Evolutionary conservation across 1,140 invertebrate genomes (phyloP), one percentile per base, ranked within the genome.

Genomic region (Ceratina calcarata): DNA sequence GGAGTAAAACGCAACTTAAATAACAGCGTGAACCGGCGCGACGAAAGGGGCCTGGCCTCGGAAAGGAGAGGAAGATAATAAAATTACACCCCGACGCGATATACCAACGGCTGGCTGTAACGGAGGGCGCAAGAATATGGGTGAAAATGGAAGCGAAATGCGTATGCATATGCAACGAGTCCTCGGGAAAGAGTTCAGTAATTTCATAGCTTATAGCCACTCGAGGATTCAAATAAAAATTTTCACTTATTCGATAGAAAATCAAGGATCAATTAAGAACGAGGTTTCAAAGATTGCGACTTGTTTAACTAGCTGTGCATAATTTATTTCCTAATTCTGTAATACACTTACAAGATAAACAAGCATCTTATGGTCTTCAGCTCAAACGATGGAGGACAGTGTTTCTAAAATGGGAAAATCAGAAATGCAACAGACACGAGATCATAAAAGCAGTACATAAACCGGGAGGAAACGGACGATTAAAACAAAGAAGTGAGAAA

Each of bases 1-100:
- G 70, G 72, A 86, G 82, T 89, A 82, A 90, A 89, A 85, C 86
- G 86, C 75, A 71, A 81, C 62, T 89, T 89, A 82, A 89, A 87
- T 88, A 87, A 89, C 80, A 85, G 67, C 83, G 68, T 57, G 81
- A 84, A 79, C 53, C 60, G 45, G 45, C 16, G 69, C 15, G 57
- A 22, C 57, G 51, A 68, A 51, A 61, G 61, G 45, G 53, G 27
- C 3, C 13, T 49, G 20, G 24, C 51, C 68, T 27, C 61, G 32
- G 69, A n/a, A 73, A 57, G 82, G 71, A 70, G 61, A 76, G 69
- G 49, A 67, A 87, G 82, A 86, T 90, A 90, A 91, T 90, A 87
- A 89, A 90, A 90, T 90, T 90, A 90, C 88, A 80, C 70, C 37
- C 85, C 66, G 68, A 64, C 65, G 68, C 73, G 86, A 86, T 85